Base-by-base conservation (phyloP, 2,113 vertebrate species). In the Acrocephalus arundinaceus region DNA sequence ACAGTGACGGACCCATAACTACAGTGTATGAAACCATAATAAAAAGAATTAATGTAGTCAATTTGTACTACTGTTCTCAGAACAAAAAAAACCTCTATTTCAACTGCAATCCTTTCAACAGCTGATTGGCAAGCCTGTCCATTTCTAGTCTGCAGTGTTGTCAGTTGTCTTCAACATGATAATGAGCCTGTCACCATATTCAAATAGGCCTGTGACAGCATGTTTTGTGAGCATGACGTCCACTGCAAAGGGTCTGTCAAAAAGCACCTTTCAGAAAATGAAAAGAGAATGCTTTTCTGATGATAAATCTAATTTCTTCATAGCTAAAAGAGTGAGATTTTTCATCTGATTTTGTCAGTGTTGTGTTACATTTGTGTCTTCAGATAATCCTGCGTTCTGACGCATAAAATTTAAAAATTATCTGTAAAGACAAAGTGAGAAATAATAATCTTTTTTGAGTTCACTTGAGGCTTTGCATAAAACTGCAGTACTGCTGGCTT, bases 171-270 rank as follows among this genome's bases (percentile, higher is more conserved):
- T 98, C 98, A 97, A 98, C 98, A 98, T 98, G 98, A 98, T 98
- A 98, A 98, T 98, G 98, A 98, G 98, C 97, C 98, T 99, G 98
- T 98, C 98, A 98, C 97, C 97, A 97, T 98, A 98, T 98, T 98
- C 98, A 98, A 98, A 98, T 98, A 98, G 98, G 97, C 98, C 92
- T 7, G 97, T 98, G 98, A 98, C 98, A 98, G 98, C 97, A 95
- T 96, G 97, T 98, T 98, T 98, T 98, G 97, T 98, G 98, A 98
- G 97, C 97, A 97, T 98, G 98, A 98, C 98, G 98, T 98, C 97
- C 98, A 97, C 97, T 97, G 98, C 97, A 98, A 98, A 97, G 97
- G 97, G 97, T 98, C 98, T 98, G 98, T 98, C 98, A 98, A 97
- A 98, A 98, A 98, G 96, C 97, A 98, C 97, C 97, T 98, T 98